Evolutionary conservation across 2,888 invertebrate genomes (phyloP).

Genomic region (Andrena bicolor): DNA sequence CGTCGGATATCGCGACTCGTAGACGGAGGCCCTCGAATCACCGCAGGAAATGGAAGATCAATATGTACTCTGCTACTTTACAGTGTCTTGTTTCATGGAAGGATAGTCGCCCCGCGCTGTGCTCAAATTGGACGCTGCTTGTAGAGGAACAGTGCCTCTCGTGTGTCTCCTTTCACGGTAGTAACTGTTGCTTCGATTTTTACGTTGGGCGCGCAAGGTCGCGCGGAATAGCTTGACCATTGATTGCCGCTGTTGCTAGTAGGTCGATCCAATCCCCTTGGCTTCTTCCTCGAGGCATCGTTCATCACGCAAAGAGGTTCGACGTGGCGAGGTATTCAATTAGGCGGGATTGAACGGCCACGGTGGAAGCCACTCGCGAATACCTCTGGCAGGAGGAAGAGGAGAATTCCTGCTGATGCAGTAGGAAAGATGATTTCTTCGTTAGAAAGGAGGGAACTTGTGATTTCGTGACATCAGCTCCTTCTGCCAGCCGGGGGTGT

Average conservation of each 20-base stretch:
- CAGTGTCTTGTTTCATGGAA: constrained; percentile 47
- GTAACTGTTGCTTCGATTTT: constrained; percentile 9
- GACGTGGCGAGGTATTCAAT: not conserved
- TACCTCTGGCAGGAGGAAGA: not conserved
- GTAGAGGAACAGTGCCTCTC: constrained; percentile 31
- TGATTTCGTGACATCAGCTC: constrained; percentile 69
- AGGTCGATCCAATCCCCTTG: not conserved
- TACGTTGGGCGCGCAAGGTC: not conserved
- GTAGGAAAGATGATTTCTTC: constrained; percentile 55
- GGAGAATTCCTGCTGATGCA: constrained; percentile 58
- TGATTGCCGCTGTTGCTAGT: not conserved
- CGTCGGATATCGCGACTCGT: constrained; percentile 60
- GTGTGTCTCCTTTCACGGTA: constrained; percentile 29
- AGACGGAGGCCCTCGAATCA: constrained; percentile 41
- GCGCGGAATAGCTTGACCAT: not conserved
- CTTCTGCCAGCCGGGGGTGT: constrained; percentile 58
- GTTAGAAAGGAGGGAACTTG: constrained; percentile 50
- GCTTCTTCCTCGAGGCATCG: not conserved
- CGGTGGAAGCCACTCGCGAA: not conserved
- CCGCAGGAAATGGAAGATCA: constrained; percentile 64
- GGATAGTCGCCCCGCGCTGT: not conserved
- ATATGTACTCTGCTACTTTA: constrained; percentile 54
- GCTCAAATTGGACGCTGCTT: constrained; percentile 32
- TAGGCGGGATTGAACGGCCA: not conserved
- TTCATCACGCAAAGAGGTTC: not conserved